Evolutionary conservation across 2,888 invertebrate species (phyloP), one percentile per base, ranked within the genome.

Genomic region (Ochropacha duplaris): DNA sequence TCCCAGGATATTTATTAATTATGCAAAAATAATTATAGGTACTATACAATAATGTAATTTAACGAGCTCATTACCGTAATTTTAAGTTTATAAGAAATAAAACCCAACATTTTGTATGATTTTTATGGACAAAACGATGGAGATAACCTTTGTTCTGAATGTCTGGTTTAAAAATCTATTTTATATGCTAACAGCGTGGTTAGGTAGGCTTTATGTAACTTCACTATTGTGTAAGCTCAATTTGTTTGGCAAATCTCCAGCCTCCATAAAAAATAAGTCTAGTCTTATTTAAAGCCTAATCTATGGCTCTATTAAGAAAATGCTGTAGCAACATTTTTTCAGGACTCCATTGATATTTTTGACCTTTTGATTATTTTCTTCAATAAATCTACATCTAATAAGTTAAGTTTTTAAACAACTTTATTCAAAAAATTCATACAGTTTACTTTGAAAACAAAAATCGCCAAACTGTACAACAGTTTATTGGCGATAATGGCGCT

Each of bases 241-340:
- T 34, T 52, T 4, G 1, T 34, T 24, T 52, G 52, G 52, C 52
- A 12, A 31, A 12, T 11, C 19, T 31, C 52, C 52, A 52, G 52
- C 31, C 22, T 34, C 28, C 31, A 52, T 52, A 31, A 31, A 31
- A 52, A 11, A 51, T 52, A 19, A 52, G 31, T 52, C 51, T 51
- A 16, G 31, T 34, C 16, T 11, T 52, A n/a, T 52, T 12, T 31
- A 31, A 14, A 28, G 28, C 49, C 16, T 39, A 36, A 5, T 54
- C 11, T 54, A 24, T 44, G 36, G 6, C 14, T 22, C 5, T 24
- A 54, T 22, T 22, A 54, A 22, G 54, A 44, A 39, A 44, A 44
- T 44, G 44, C 9, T 44, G 44, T n/a, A 44, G 3, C 9, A 44
- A 9, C 12, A 44, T 5, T 16, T 16, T 16, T 39, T 39, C 16